These are phyloP conservation scores for Tolypeutes matacus DNA, from an alignment of 2,797 vertebrate genomes.

Conservation along the genomic window DNA sequence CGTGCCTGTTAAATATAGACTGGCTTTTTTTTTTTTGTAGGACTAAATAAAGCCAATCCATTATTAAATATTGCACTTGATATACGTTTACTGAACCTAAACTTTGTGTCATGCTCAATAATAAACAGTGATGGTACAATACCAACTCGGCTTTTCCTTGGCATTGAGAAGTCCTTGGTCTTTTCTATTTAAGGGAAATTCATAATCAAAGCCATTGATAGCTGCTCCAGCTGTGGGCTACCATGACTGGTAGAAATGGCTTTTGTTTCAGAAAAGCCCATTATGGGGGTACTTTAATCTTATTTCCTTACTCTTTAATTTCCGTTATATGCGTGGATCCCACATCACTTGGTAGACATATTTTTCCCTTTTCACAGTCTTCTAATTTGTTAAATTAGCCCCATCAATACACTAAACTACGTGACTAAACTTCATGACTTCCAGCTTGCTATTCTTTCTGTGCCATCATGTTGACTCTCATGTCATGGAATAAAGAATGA, in stretches of 20 bases:
- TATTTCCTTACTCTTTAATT: slow-evolving; percentile 22
- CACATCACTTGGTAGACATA: neutral
- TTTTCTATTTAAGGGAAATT: neutral
- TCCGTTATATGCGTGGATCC: neutral
- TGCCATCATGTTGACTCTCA: neutral
- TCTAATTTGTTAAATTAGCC: neutral
- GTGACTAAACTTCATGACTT: neutral
- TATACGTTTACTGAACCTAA: neutral
- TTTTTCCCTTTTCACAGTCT: neutral
- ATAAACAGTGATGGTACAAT: neutral
- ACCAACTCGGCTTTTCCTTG: neutral
- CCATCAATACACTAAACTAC: no score
- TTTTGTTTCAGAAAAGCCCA: slow-evolving; percentile 30
- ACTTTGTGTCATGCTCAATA: neutral
- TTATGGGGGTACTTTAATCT: neutral
- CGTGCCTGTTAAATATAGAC: neutral
- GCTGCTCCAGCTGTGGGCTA: neutral
- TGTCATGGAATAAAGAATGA: neutral
- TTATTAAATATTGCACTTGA: neutral
- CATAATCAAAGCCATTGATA: neutral
- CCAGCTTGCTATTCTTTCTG: neutral
- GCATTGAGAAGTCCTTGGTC: neutral
- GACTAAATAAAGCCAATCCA: neutral
- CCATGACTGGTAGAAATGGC: neutral
- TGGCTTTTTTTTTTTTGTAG: neutral